These are phyloP conservation scores for Drosophila burlai DNA, from an alignment of 1,140 invertebrate species.

Conservation along the genomic window DNA sequence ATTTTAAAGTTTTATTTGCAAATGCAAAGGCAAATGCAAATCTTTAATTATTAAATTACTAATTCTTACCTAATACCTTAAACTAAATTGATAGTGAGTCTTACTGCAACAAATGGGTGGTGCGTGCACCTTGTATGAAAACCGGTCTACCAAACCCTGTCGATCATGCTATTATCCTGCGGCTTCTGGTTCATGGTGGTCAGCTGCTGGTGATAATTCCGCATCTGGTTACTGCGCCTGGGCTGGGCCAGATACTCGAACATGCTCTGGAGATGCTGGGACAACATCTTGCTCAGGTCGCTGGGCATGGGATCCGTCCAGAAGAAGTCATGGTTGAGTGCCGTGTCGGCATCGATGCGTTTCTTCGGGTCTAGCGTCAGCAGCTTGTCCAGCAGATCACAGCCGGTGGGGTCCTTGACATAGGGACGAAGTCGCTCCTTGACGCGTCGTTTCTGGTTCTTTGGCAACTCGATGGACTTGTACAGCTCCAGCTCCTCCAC, in stretches of 20 bases:
- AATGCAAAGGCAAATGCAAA: slow-evolving; percentile 23
- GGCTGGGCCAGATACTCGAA: slow-evolving; percentile 97
- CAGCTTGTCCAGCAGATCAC: slow-evolving; percentile 97
- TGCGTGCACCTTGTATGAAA: slow-evolving; percentile 7
- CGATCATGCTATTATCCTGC: slow-evolving; percentile 84
- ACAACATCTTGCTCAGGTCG: slow-evolving; percentile 96
- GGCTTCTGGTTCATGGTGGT: slow-evolving; percentile 81
- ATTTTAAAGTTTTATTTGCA: slow-evolving; percentile 2
- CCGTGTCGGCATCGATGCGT: slow-evolving; percentile 95
- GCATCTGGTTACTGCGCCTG: slow-evolving; percentile 89
- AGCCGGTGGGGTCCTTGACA: slow-evolving; percentile 96
- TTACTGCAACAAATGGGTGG: slow-evolving; percentile 24
- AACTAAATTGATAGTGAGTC: slow-evolving; percentile 12
- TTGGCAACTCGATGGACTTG: slow-evolving; percentile 95
- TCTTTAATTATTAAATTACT: background rate
- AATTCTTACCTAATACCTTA: slow-evolving; percentile 7
- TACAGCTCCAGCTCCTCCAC: slow-evolving; percentile 97
- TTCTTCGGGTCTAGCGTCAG: slow-evolving; percentile 96
- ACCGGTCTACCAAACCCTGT: slow-evolving; percentile 78
- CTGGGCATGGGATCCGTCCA: slow-evolving; percentile 98
- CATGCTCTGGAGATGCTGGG: slow-evolving; percentile 97
- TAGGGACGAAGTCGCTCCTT: slow-evolving; percentile 96
- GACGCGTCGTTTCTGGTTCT: slow-evolving; percentile 95
- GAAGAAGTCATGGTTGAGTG: slow-evolving; percentile 99
- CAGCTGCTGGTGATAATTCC: slow-evolving; percentile 89